Base-by-base conservation (phyloP, 2,888 invertebrate species). In the Leptinotarsa rubiginosa region DNA sequence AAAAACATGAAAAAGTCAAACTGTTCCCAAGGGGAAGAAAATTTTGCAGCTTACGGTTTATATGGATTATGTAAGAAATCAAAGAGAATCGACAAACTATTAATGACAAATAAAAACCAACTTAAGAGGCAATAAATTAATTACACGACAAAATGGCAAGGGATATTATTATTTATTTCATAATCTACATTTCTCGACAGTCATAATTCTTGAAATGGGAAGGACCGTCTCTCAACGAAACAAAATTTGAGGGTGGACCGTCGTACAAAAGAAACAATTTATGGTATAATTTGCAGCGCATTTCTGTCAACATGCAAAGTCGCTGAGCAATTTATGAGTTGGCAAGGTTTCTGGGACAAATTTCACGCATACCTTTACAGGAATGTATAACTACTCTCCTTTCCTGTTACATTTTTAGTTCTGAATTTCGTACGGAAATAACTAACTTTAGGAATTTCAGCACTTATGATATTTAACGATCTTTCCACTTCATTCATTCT, bases 261-360 rank as follows among this genome's bases (percentile, higher is more conserved):
- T 31, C 56, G 10, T 50, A 67, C 47, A 52, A 47, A 67, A 47
- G 54, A 68, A 41, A 41, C 68, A 52, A 52, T 56, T 68, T 56
- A 41, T 68, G 62, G 62, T 62, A 62, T 62, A 71, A 70, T 70
- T 65, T 62, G 62, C n/a, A 47, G 47, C 47, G 54, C 68, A 75
- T 70, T 75, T 67, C 65, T 72, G 59, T 70, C 72, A 47, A 4
- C 62, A 62, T 31, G 10, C 62, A 41, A 62, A 62, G 69, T 72
- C 31, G 56, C 47, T 59, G 59, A 66, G 68, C 54, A 76, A 78
- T 76, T 78, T 74, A 77, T 75, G 64, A 74, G 76, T 80, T 81
- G 79, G 80, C 81, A 78, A 77, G 76, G 77, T 78, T 80, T 80
- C 78, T 80, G 66, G 76, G 77, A 75, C 78, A 77, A 77, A 80